phyloP scores from a whole-genome alignment of 2,797 vertebrate species.

The Eulemur mongoz region DNA sequence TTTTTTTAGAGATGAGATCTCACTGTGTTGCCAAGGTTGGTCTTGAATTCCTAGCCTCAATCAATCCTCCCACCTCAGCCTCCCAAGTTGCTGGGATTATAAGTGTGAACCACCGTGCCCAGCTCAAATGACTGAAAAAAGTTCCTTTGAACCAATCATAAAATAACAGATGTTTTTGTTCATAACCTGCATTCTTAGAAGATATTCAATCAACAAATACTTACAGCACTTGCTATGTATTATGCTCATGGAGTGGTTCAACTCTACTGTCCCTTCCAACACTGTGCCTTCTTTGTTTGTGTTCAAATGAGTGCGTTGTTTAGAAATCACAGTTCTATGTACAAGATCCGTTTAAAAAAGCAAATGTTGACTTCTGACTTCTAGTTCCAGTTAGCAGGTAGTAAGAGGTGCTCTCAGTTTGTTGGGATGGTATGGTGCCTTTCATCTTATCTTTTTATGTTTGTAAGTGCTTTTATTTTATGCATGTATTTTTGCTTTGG shows the following conservation, averaged over 20 bases:
- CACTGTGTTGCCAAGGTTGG: background rate
- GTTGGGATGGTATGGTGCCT: background rate
- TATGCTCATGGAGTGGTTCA: background rate
- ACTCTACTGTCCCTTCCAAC: background rate
- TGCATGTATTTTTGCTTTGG: background rate
- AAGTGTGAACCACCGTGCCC: background rate
- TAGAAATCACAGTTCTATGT: background rate
- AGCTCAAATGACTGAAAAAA: background rate
- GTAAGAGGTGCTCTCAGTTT: background rate
- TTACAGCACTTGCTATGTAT: background rate
- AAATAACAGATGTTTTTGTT: background rate
- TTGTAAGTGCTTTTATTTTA: constrained; percentile 26
- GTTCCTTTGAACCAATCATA: background rate
- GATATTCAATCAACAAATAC: background rate
- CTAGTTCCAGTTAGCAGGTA: background rate
- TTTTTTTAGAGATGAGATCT: background rate
- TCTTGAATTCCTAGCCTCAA: background rate
- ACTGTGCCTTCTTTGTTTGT: background rate
- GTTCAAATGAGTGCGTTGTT: background rate
- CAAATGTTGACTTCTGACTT: background rate
- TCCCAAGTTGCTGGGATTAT: background rate
- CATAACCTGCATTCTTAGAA: background rate
- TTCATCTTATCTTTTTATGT: background rate
- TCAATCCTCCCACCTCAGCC: background rate
- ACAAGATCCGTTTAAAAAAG: background rate